phyloP scores from a whole-genome alignment of 2,797 vertebrate species.

The Sebastes hubbsi region DNA sequence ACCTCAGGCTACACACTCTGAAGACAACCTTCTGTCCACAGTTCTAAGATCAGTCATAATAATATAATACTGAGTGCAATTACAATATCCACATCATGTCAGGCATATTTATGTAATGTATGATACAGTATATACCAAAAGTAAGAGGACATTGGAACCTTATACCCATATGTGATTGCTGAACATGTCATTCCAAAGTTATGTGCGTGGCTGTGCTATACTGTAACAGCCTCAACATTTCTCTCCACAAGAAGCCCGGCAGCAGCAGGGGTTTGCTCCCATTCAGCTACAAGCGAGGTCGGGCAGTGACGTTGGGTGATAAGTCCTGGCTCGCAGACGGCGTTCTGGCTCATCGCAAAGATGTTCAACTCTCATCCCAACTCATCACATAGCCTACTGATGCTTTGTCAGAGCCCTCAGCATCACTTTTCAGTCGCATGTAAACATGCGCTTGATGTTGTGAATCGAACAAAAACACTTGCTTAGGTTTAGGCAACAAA shows the following conservation, averaged over 20 bases:
- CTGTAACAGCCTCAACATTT: background rate
- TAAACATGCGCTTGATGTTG: too few species aligned
- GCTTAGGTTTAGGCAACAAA: too few species aligned
- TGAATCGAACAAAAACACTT: too few species aligned
- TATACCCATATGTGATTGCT: background rate
- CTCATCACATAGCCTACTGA: too few species aligned
- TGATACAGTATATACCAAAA: background rate
- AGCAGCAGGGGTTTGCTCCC: conserved; percentile 6
- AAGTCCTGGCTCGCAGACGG: background rate
- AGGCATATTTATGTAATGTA: background rate
- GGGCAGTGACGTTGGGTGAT: background rate
- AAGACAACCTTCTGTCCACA: conserved; percentile 7
- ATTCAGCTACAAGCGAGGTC: background rate
- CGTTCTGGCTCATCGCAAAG: background rate
- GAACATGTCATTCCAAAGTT: background rate
- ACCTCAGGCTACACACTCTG: background rate
- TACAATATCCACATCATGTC: background rate
- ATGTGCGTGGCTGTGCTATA: background rate
- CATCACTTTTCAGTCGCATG: too few species aligned
- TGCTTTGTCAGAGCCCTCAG: too few species aligned
- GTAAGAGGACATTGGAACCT: background rate
- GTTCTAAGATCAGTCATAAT: background rate
- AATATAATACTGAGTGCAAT: background rate
- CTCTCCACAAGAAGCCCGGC: too few species aligned
- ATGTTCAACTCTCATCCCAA: too few species aligned